phyloP scores from a whole-genome alignment of 1,140 invertebrate species.

The Tetramorium parvispinum region DNA sequence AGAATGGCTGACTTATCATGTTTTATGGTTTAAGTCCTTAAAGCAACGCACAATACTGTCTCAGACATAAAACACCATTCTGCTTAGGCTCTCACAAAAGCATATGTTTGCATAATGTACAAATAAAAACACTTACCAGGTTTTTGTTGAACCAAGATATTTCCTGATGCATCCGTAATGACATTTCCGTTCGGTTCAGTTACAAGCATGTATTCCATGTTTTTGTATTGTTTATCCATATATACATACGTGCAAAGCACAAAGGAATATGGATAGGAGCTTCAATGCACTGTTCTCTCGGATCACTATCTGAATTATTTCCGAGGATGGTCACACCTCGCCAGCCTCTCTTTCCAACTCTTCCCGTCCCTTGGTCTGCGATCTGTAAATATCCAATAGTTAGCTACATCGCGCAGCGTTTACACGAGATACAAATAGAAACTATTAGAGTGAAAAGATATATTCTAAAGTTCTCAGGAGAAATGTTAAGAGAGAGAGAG shows the following conservation, averaged over 20 bases:
- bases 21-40: too few species aligned
- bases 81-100: neutral
- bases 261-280: constrained; percentile 79
- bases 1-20: too few species aligned
- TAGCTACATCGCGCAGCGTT: too few species aligned
- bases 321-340: too few species aligned
- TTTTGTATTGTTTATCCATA: neutral
- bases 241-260: neutral
- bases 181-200: constrained; percentile 12
- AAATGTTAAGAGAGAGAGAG: neutral
- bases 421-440: too few species aligned
- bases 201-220: constrained; percentile 8
- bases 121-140: constrained; percentile 6
- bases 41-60: too few species aligned
- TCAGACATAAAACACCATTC: neutral
- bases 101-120: neutral
- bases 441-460: neutral
- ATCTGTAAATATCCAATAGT: too few species aligned
- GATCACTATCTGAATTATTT: too few species aligned
- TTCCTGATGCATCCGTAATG: neutral
- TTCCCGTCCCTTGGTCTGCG: too few species aligned
- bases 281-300: too few species aligned
- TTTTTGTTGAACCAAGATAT: constrained; percentile 1
- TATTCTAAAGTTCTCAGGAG: neutral
- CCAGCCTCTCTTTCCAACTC: too few species aligned